phyloP scores from a whole-genome alignment of 2,888 invertebrate species.

The Heliconius hortense region DNA sequence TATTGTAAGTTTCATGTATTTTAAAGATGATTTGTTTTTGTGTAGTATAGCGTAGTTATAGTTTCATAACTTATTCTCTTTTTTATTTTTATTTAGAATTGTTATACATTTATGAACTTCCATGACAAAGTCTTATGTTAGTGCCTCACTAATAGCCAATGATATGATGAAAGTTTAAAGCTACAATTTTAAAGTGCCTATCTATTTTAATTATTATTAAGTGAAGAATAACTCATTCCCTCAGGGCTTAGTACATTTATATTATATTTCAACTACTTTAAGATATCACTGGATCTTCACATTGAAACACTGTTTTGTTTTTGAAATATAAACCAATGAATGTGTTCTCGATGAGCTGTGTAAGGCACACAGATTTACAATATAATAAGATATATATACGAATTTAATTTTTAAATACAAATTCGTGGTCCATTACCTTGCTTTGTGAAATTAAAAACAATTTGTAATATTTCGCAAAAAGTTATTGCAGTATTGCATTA shows the following conservation, averaged over 20 bases:
- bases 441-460: conserved; percentile 6
- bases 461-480: conserved; percentile 17
- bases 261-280: conserved; percentile 30
- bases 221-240: conserved; percentile 28
- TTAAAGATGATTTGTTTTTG: not conserved
- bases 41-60: not conserved
- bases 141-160: conserved; percentile 49
- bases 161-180: conserved; percentile 64
- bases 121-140: not conserved
- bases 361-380: conserved; percentile 39
- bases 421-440: conserved; percentile 19
- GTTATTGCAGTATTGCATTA: not conserved
- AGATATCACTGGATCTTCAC: conserved; percentile 36
- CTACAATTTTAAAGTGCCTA: conserved; percentile 71
- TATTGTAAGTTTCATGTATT: not conserved
- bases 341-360: conserved; percentile 28
- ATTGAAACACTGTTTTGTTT: conserved; percentile 21
- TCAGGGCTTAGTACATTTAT: conserved; percentile 18
- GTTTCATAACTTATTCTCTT: not conserved
- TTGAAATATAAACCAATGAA: conserved; percentile 6
- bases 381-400: conserved; percentile 24
- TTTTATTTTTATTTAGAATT: not conserved
- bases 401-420: conserved; percentile 15
- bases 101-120: not conserved
- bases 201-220: conserved; percentile 52